Base-by-base conservation (phyloP, 2,888 invertebrate species). In the Cryptocephalus primarius region DNA sequence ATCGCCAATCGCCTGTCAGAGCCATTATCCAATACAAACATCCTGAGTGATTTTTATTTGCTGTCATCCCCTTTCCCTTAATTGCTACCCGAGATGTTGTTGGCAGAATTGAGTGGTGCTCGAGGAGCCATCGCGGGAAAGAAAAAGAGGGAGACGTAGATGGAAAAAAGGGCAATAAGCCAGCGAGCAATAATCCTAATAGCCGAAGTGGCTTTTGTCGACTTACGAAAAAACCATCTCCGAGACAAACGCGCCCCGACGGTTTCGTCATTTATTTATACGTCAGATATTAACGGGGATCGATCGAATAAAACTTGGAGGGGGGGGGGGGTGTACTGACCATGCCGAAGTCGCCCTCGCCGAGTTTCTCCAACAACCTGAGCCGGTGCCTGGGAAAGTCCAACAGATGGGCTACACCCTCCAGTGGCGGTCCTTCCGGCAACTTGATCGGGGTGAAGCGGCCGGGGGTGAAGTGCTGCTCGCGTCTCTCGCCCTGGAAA, bases 261-360 rank as follows among this genome's bases (percentile, higher is more conserved):
- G 22, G 22, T 22, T 22, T 22, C 22, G 6, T 22, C 2, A 22
- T 22, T 22, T 22, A 22, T 22, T 22, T 22, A 22, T 22, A 22
- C 22, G 22, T 22, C 22, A 22, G 22, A 22, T 22, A 22, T 22
- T 22, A 22, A 22, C 3, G 22, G 22, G 22, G 22, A 22, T 6
- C 22, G 22, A 22, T 22, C 6, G 22, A 22, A 4, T 22, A 22
- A 22, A 22, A 22, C 22, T 6, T 2, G 22, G 2, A 6, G 22
- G 22, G 22, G 22, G 2, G 22, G 22, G 22, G 22, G 22, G 6
- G 22, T 6, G 6, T 22, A 22, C 22, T 79, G 66, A 89, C 90
- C 78, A 84, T 85, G 64, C 90, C 90, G 68, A 88, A 89, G 56
- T 85, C 83, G 55, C 90, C 90, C 71, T 89, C 89, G 51, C 90